Conservation (phyloP, 2,113 vertebrate genomes). For the Agelaius phoeniceus region DNA sequence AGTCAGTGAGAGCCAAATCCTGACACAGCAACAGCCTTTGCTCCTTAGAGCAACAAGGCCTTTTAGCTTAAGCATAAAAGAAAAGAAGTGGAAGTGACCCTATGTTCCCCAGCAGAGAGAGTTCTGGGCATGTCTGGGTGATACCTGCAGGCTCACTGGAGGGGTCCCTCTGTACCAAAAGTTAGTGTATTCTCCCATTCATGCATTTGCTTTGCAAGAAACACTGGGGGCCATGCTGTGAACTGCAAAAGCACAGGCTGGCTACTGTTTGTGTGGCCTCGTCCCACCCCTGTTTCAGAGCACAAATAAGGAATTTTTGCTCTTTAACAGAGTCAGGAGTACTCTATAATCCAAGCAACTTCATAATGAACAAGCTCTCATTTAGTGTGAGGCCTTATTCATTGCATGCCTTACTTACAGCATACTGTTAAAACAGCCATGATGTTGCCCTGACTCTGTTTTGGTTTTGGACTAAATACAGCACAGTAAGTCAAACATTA, state of each 20-base stretch:
- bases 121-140: neutral
- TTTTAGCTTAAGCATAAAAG: neutral
- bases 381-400: constrained; percentile 46
- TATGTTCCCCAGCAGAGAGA: neutral
- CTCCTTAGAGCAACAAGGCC: neutral
- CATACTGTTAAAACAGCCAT: neutral
- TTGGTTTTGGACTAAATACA: constrained; percentile 55
- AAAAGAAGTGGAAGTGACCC: neutral
- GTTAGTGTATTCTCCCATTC: neutral
- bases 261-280: constrained; percentile 14
- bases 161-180: neutral
- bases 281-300: neutral
- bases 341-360: constrained; percentile 18
- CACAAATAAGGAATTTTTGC: constrained; percentile 4
- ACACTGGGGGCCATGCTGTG: neutral
- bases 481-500: constrained; percentile 51
- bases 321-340: constrained; percentile 24
- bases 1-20: neutral
- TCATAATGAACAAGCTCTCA: constrained; percentile 33
- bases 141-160: neutral
- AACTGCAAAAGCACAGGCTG: neutral
- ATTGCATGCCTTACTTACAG: neutral
- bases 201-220: neutral
- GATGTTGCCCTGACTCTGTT: constrained; percentile 7
- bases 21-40: neutral